Percentiles rank a stretch among this genome's conserved stretches.
phyloP scores from a whole-genome alignment of 2,888 invertebrate genomes.

The Hemistola chrysoprasaria region DNA sequence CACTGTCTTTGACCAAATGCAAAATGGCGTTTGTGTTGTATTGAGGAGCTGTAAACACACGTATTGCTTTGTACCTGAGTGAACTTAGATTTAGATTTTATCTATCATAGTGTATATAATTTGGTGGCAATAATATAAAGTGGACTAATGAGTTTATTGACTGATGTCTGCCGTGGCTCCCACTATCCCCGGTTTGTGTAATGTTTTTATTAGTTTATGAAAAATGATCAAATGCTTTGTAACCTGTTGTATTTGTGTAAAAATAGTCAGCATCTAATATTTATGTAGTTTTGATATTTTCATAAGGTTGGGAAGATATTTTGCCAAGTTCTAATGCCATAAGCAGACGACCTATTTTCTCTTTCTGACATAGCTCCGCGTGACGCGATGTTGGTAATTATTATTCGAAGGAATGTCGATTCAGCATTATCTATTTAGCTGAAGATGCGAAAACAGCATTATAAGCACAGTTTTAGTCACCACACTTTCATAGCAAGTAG shows the following conservation, averaged over 20 bases:
- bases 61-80: conserved; percentile 42
- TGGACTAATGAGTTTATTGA: conserved; percentile 79
- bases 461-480: background rate
- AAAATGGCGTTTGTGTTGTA: conserved; percentile 78
- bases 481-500: background rate
- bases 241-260: conserved; percentile 3
- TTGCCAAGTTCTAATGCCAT: conserved; percentile 10
- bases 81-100: conserved; percentile 30
- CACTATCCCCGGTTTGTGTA: conserved; percentile 77
- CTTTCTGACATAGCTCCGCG: conserved; percentile 72
- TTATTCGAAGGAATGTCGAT: conserved; percentile 30
- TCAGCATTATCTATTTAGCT: conserved; percentile 26
- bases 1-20: conserved; percentile 30
- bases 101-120: conserved; percentile 33
- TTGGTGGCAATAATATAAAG: conserved; percentile 57
- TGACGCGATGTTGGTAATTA: conserved; percentile 67
- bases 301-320: background rate
- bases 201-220: conserved; percentile 13
- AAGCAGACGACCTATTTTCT: conserved; percentile 64
- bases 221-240: background rate
- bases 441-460: conserved; percentile 13
- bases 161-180: conserved; percentile 82
- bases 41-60: conserved; percentile 69
- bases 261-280: background rate
- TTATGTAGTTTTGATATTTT: background rate